Conservation (phyloP, 64 coral and sea anemone species). For the Pocillopora damicornis region DNA sequence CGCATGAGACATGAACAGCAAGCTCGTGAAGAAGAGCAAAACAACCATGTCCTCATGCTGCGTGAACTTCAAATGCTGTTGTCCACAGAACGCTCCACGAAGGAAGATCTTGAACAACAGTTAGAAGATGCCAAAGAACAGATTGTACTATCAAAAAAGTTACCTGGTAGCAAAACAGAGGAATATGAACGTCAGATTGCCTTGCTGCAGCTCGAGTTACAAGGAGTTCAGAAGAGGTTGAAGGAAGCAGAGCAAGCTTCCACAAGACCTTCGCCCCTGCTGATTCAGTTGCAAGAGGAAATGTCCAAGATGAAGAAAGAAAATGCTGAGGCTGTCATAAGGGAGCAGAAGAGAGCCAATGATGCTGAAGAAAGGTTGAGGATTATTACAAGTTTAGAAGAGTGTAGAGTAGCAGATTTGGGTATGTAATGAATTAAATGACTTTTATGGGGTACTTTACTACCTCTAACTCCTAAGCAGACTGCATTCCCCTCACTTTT, state of each 20-base stretch:
- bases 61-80: constrained; percentile 84
- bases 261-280: constrained; percentile 67
- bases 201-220: constrained; percentile 53
- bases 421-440: constrained; percentile 36
- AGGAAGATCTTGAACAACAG: constrained; percentile 91
- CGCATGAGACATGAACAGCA: constrained; percentile 90
- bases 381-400: constrained; percentile 79
- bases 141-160: constrained; percentile 26
- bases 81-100: constrained; percentile 69
- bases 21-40: constrained; percentile 88
- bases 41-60: constrained; percentile 90
- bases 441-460: neutral
- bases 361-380: constrained; percentile 90
- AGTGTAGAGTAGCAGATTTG: constrained; percentile 90
- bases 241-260: constrained; percentile 71
- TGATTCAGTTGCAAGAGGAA: constrained; percentile 77
- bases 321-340: constrained; percentile 65
- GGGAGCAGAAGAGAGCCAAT: constrained; percentile 88
- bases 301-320: constrained; percentile 88
- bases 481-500: no score
- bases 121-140: constrained; percentile 82
- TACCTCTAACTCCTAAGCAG: no score
- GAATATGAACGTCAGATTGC: constrained; percentile 58
- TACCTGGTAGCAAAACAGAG: constrained; percentile 71
- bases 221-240: constrained; percentile 60